Evolutionary conservation across 2,113 vertebrate genomes (phyloP).

Genomic region (Notarius quadriscutis): DNA sequence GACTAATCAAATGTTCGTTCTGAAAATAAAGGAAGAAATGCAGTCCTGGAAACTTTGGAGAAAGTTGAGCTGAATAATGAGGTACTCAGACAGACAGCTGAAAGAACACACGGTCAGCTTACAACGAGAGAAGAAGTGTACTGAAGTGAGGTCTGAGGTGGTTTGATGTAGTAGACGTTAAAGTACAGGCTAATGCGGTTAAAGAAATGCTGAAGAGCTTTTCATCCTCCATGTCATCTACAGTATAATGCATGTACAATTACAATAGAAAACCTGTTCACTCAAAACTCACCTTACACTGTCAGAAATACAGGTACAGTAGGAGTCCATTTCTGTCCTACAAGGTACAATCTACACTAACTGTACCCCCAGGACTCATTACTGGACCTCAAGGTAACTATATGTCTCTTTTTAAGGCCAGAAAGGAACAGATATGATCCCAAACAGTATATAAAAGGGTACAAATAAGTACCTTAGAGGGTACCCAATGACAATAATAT

Average conservation of each 20-base stretch:
- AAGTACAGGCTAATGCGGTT: neutral
- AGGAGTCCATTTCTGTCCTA: no score
- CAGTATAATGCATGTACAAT: neutral
- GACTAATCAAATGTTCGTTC: neutral
- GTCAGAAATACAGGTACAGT: no score
- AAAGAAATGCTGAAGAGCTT: neutral
- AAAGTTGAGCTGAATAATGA: neutral
- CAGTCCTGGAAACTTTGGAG: neutral
- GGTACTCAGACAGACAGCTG: neutral
- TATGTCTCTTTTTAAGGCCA: no score
- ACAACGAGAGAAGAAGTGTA: neutral
- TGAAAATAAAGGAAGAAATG: neutral
- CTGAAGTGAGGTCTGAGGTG: neutral
- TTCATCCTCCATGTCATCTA: neutral
- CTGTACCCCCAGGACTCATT: no score
- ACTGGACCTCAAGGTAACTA: no score
- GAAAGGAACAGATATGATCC: no score
- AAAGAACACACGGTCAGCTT: neutral
- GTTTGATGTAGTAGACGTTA: neutral
- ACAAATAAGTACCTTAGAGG: no score
- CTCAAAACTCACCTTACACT: neutral
- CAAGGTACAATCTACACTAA: no score
- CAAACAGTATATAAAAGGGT: no score
- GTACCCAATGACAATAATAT: no score
- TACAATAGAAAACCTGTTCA: neutral